phyloP scores from a whole-genome alignment of 2,888 invertebrate species.

The Diarsia mendica region DNA sequence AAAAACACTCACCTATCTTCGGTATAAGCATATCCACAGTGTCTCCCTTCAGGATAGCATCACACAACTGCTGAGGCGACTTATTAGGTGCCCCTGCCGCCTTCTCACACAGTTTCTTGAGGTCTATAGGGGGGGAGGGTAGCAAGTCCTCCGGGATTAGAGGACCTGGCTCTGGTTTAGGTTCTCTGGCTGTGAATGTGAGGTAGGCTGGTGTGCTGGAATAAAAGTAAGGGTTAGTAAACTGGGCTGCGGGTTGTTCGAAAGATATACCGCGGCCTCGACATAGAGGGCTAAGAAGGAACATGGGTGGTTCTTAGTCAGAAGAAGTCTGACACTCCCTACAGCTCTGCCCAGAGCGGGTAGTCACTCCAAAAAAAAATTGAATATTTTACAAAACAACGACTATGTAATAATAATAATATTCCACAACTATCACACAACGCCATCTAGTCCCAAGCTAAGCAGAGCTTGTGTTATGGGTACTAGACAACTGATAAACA shows the following conservation, averaged over 20 bases:
- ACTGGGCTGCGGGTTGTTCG: not conserved
- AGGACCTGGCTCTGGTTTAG: slow-evolving; percentile 70
- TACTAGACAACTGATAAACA: too few relatives aligned
- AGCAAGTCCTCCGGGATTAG: slow-evolving; percentile 83
- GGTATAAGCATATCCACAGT: slow-evolving; percentile 81
- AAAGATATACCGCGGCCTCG: too few relatives aligned
- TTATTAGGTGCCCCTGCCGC: slow-evolving; percentile 60
- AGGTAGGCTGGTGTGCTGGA: slow-evolving; percentile 83
- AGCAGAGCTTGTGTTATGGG: too few relatives aligned
- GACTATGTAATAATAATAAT: too few relatives aligned
- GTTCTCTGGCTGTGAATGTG: slow-evolving; percentile 73
- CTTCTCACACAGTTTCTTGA: slow-evolving; percentile 73
- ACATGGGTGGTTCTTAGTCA: too few relatives aligned
- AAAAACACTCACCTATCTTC: slow-evolving; percentile 77
- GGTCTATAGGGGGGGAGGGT: slow-evolving; percentile 74
- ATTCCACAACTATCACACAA: too few relatives aligned
- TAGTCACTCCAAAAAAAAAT: too few relatives aligned
- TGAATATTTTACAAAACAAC: too few relatives aligned
- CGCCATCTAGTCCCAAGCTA: too few relatives aligned
- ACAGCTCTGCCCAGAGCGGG: too few relatives aligned
- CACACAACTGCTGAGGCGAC: slow-evolving; percentile 74
- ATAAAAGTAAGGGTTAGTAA: slow-evolving; percentile 5
- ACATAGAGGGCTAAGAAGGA: too few relatives aligned
- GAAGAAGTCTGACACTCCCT: too few relatives aligned
- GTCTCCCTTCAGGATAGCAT: slow-evolving; percentile 80